phyloP scores from a whole-genome alignment of 2,797 vertebrate species.

The Bufotes viridis region DNA sequence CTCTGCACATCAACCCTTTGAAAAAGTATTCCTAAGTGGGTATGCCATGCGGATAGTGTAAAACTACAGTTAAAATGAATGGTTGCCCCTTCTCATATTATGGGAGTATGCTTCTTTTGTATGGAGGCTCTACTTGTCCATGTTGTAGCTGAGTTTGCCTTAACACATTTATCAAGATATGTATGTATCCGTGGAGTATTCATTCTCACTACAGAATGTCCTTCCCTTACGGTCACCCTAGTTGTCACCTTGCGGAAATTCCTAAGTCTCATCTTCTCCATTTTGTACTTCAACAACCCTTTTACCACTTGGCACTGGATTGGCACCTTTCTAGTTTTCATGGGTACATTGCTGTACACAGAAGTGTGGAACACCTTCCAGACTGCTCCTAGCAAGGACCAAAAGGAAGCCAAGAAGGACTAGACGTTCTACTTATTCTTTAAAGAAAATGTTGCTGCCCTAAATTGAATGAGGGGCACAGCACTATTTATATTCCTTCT shows the following conservation, averaged over 20 bases:
- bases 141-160: slow-evolving; percentile 53
- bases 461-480: neutral
- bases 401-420: slow-evolving; percentile 66
- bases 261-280: slow-evolving; percentile 96
- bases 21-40: neutral
- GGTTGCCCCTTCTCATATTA: neutral
- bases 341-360: slow-evolving; percentile 91
- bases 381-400: slow-evolving; percentile 50
- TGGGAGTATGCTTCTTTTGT: neutral
- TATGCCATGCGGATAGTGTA: neutral
- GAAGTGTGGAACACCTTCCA: slow-evolving; percentile 83
- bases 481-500: neutral
- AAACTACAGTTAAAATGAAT: neutral
- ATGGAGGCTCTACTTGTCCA: neutral
- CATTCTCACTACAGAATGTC: slow-evolving; percentile 92
- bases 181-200: slow-evolving; percentile 95
- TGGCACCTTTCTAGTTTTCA: slow-evolving; percentile 88
- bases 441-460: neutral
- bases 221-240: slow-evolving; percentile 94
- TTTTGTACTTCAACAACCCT: slow-evolving; percentile 92
- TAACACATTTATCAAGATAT: slow-evolving; percentile 78
- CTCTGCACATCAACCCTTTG: no score
- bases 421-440: slow-evolving; percentile 52
- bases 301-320: slow-evolving; percentile 96
- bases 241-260: slow-evolving; percentile 97